Evolutionary conservation across 2,113 vertebrate species (phyloP).

Genomic region (Gobiocypris rarus): DNA sequence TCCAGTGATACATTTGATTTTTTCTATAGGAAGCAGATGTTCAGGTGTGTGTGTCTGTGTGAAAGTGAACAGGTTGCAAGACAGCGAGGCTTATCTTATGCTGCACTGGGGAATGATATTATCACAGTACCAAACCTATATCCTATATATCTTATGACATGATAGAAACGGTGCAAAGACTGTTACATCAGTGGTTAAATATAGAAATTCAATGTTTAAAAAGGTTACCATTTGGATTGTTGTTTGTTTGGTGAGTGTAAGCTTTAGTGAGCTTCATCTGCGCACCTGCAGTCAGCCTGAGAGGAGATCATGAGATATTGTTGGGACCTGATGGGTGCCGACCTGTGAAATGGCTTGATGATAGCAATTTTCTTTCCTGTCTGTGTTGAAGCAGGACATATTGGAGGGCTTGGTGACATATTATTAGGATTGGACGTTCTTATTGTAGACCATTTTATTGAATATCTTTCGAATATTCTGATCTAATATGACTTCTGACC

Average conservation of each 20-base stretch:
- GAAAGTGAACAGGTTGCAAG: neutral
- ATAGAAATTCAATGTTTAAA: conserved; percentile 57
- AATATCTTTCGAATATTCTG: no score
- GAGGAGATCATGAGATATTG: neutral
- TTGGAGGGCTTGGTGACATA: neutral
- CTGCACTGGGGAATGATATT: neutral
- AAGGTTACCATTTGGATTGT: conserved; percentile 27
- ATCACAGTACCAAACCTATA: neutral
- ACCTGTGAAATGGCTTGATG: neutral
- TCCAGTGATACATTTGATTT: neutral
- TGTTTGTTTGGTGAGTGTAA: conserved; percentile 2
- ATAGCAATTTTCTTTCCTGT: neutral
- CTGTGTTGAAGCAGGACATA: neutral
- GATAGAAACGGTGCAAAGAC: conserved; percentile 59
- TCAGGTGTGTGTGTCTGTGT: conserved; percentile 2
- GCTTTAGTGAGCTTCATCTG: conserved; percentile 11
- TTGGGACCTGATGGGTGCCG: neutral
- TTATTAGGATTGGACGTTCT: neutral
- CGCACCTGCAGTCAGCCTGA: neutral
- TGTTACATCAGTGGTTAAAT: conserved; percentile 52
- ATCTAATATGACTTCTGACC: no score
- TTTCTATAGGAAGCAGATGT: neutral
- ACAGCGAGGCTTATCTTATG: neutral
- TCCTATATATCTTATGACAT: conserved; percentile 54
- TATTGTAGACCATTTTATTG: neutral